A percentile compares a stretch with the other conserved stretches of the same genome.
These are phyloP conservation scores for Triplophysa bombifrons DNA, from an alignment of 2,797 vertebrate genomes.

Conservation along the genomic window DNA sequence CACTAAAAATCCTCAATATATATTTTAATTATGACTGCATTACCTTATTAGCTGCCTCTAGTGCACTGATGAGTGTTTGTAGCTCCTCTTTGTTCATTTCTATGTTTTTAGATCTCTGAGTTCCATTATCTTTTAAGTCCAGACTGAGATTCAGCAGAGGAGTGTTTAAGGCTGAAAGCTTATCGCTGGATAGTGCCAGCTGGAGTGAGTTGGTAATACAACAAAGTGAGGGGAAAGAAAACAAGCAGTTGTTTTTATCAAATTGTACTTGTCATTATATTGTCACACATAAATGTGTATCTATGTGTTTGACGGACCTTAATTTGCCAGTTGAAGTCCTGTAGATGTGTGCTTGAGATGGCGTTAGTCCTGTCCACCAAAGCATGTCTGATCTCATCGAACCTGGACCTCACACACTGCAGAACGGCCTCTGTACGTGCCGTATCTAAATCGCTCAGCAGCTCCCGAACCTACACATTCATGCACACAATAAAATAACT, in stretches of 20 bases:
- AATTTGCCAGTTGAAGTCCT: conserved; percentile 97
- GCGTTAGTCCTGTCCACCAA: conserved; percentile 82
- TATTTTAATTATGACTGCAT: background rate
- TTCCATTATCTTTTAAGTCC: conserved; percentile 83
- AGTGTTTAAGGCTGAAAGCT: conserved; percentile 89
- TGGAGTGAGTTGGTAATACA: conserved; percentile 57
- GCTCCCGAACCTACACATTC: conserved; percentile 74
- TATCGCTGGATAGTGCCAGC: conserved; percentile 95
- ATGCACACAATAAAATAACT: conserved; percentile 30
- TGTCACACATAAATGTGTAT: background rate
- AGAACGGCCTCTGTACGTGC: conserved; percentile 74
- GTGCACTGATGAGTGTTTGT: conserved; percentile 83
- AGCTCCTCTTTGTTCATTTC: conserved; percentile 94
- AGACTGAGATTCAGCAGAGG: conserved; percentile 89
- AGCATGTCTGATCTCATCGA: conserved; percentile 81
- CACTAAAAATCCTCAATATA: background rate
- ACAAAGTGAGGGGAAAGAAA: conserved; percentile 1
- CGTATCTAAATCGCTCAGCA: conserved; percentile 74
- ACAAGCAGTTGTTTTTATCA: conserved; percentile 9
- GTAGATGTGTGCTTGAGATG: conserved; percentile 85
- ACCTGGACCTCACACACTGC: conserved; percentile 83
- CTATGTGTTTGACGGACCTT: conserved; percentile 77
- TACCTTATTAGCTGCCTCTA: conserved; percentile 96
- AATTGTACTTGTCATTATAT: background rate
- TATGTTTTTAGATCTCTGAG: conserved; percentile 78